Percentiles rank a stretch among this genome's conserved stretches.
Conservation (phyloP, 1,140 invertebrate species). For the Coenobita brevimanus region DNA sequence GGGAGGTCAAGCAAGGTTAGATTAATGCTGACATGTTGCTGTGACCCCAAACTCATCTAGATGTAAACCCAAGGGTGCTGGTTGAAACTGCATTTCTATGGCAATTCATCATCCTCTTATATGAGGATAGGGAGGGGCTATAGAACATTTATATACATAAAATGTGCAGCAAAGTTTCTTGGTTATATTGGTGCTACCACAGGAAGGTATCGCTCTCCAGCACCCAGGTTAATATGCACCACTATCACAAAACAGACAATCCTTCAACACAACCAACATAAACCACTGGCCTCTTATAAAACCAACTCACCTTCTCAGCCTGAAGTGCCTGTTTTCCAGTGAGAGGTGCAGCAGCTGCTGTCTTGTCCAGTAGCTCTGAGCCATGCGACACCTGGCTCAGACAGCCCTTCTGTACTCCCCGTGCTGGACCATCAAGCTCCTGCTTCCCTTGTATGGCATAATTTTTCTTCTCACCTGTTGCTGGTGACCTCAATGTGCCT, state of each 20-base stretch:
- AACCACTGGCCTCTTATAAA: background rate
- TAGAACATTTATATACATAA: background rate
- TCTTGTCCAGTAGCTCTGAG: background rate
- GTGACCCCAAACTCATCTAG: background rate
- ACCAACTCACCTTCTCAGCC: slow-evolving; percentile 33
- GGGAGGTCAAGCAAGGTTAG: background rate
- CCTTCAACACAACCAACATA: background rate
- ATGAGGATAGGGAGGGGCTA: background rate
- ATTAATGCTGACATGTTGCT: background rate
- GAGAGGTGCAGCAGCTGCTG: slow-evolving; percentile 31
- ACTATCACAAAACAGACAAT: no score
- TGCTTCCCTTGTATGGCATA: no score
- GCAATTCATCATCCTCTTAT: background rate
- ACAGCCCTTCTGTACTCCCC: background rate
- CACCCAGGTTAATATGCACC: background rate
- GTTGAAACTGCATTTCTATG: background rate
- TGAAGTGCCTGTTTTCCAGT: slow-evolving; percentile 43
- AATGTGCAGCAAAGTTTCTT: background rate
- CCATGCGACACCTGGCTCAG: background rate
- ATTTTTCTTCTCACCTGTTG: no score
- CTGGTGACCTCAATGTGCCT: no score
- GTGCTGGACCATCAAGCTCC: background rate
- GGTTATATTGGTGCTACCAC: background rate
- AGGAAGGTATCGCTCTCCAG: no score
- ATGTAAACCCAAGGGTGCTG: background rate